phyloP scores from a whole-genome alignment of 2,888 invertebrate species.

The Scaptomyza tumidula region DNA sequence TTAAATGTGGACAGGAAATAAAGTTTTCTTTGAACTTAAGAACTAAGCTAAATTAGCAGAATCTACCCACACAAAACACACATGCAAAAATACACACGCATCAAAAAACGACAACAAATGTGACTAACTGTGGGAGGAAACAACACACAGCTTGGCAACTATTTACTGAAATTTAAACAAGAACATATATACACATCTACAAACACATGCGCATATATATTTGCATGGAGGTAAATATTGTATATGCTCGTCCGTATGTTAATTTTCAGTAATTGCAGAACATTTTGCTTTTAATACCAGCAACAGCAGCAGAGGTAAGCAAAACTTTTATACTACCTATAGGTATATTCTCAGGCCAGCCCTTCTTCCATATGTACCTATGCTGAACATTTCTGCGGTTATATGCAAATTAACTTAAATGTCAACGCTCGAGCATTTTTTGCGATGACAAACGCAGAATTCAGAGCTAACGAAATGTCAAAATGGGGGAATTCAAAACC shows the following conservation, averaged over 20 bases:
- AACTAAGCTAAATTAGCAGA: background rate
- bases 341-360: background rate
- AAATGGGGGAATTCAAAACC: constrained; percentile 37
- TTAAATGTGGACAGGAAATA: background rate
- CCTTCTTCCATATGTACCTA: background rate
- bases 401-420: constrained; percentile 79
- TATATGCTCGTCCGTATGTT: constrained; percentile 45
- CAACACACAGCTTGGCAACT: background rate
- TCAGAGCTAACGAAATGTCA: constrained; percentile 54
- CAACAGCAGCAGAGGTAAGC: constrained; percentile 23
- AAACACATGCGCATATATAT: constrained; percentile 10
- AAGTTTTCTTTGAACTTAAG: background rate
- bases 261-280: constrained; percentile 68
- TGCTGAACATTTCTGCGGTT: constrained; percentile 63
- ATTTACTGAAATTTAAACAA: constrained; percentile 9
- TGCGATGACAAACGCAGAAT: constrained; percentile 57
- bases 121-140: background rate
- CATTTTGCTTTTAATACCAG: constrained; percentile 63
- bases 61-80: too few species aligned
- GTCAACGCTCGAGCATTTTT: constrained; percentile 57
- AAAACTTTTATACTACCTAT: constrained; percentile 20
- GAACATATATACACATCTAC: background rate
- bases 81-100: background rate
- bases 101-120: background rate
- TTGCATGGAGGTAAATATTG: constrained; percentile 22